These are phyloP conservation scores for Limenitis camilla DNA, from an alignment of 2,888 invertebrate species.

Conservation along the genomic window DNA sequence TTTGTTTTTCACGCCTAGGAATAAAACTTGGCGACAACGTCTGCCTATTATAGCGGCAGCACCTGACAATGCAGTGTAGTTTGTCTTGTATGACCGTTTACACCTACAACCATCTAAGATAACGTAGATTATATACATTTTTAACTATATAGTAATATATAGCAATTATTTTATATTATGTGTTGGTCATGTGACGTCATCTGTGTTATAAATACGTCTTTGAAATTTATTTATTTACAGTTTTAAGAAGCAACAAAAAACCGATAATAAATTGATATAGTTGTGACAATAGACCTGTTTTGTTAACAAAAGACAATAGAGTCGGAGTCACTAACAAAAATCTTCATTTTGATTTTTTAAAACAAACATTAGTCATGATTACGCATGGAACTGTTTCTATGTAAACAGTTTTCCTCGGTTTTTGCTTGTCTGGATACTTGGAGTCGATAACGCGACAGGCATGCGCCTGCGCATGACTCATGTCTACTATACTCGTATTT, in stretches of 20 bases:
- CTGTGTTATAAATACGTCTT: no score
- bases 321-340: no score
- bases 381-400: neutral
- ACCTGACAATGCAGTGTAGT: constrained; percentile 25
- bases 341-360: neutral
- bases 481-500: constrained; percentile 19
- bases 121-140: constrained; percentile 22
- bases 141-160: no score
- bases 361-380: neutral
- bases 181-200: no score
- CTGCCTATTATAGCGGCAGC: constrained; percentile 25
- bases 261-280: no score
- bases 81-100: constrained; percentile 22
- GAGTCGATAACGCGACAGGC: constrained; percentile 13
- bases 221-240: no score
- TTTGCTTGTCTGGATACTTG: constrained; percentile 7
- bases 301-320: no score
- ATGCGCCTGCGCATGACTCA: constrained; percentile 31
- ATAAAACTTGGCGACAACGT: constrained; percentile 18
- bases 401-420: constrained; percentile 9
- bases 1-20: constrained; percentile 23
- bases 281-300: no score
- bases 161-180: no score
- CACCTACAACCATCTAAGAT: constrained; percentile 25
- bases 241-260: no score